These are phyloP conservation scores for Lasioglossum baleicum DNA, from an alignment of 1,140 invertebrate genomes.

Conservation along the genomic window DNA sequence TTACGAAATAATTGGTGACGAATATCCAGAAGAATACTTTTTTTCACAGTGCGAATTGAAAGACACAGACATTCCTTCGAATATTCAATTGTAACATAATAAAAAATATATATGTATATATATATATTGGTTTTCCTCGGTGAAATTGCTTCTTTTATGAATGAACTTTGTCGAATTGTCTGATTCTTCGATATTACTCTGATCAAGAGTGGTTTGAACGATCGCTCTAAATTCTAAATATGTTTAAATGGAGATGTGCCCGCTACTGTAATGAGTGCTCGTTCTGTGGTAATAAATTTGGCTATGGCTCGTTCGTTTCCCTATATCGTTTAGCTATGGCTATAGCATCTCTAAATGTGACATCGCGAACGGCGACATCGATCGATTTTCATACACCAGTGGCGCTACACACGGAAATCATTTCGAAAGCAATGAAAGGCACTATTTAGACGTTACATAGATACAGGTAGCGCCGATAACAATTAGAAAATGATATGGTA, in stretches of 20 bases:
- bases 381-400: conserved; percentile 38
- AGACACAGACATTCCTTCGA: no score
- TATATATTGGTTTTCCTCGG: no score
- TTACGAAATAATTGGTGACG: no score
- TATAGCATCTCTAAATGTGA: neutral
- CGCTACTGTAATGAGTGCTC: neutral
- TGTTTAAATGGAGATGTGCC: neutral
- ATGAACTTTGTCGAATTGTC: no score
- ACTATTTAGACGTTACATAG: conserved; percentile 49
- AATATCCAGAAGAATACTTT: no score
- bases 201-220: no score
- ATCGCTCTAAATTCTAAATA: neutral
- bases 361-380: conserved; percentile 39
- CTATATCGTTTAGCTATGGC: neutral
- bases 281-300: conserved; percentile 3
- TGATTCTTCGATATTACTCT: no score
- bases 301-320: neutral
- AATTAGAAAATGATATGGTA: conserved; percentile 21
- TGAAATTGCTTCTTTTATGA: no score
- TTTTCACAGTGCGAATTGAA: no score
- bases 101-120: no score
- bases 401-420: conserved; percentile 30
- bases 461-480: conserved; percentile 34
- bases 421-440: conserved; percentile 63
- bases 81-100: no score